Conservation (phyloP, 1,140 invertebrate species). For the Bombus consobrinus region DNA sequence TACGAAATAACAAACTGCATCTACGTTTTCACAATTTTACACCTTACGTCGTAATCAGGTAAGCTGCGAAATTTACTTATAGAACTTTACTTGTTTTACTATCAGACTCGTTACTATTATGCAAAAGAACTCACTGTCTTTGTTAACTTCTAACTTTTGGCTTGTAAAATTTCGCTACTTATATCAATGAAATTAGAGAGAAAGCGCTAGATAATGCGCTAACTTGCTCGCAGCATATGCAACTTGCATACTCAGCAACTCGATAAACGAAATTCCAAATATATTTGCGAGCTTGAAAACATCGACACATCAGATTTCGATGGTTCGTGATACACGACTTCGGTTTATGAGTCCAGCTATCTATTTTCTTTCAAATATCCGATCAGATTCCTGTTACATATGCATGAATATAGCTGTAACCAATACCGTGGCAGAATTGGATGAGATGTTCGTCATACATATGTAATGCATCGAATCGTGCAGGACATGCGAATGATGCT, state of each 20-base stretch:
- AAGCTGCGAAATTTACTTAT: not conserved
- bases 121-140: rapidly evolving
- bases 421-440: not conserved
- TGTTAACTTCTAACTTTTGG: not conserved
- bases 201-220: not conserved
- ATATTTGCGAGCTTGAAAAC: too few species aligned
- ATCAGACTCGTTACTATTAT: not conserved
- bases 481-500: slow-evolving; percentile 28
- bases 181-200: too few species aligned
- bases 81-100: not conserved
- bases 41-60: too few species aligned
- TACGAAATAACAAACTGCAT: too few species aligned
- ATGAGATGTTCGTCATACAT: slow-evolving; percentile 49
- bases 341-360: not conserved
- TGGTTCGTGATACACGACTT: not conserved
- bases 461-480: slow-evolving; percentile 45
- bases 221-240: not conserved
- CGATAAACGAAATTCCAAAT: not conserved
- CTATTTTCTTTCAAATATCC: not conserved
- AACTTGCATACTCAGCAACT: not conserved
- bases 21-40: too few species aligned
- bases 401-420: not conserved
- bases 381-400: slow-evolving; percentile 8
- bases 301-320: not conserved
- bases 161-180: too few species aligned